Base-by-base conservation (phyloP, 35 echinoderm and acorn worm species). In the Diadema setosum region DNA sequence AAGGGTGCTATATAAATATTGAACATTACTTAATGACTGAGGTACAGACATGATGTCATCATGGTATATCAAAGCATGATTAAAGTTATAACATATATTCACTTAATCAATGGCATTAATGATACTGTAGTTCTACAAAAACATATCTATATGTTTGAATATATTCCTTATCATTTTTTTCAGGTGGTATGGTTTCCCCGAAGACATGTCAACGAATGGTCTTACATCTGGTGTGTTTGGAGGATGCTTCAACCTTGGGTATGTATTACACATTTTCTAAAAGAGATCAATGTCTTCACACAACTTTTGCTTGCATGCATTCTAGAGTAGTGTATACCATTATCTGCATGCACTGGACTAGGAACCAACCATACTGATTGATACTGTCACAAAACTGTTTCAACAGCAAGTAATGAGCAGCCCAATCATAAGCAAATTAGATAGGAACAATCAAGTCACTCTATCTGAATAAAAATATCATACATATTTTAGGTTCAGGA, bases 141-240 rank as follows among this genome's bases (percentile, higher is more conserved):
- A 9, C 9, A 52, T 9, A 52, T n/a, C n/a, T 52, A 52, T 52
- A 52, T n/a, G 9, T n/a, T 52, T 9, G 9, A 11, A 11, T 52
- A 52, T 75, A 36, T 37, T 75, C 5, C 40, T 7, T 44, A n/a
- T 78, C 44, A 3, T 78, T 52, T 15, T 78, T 42, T 78, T 39
- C n/a, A 78, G 73, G 37, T 78, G 73, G 73, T 78, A 78, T 78
- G 73, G 73, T 3, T 78, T 78, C 44, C 35, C 73, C 14, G 73
- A 78, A 41, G 73, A 78, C 40, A 78, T 78, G 73, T 34, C 73
- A 8, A 78, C 73, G 3, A 78, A 78, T 78, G 73, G 73, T 78
- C 73, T 78, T 35, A 41, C 44, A 18, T 78, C 73, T 78, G 73
- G 73, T 3, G 36, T 78, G 14, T 78, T 78, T 21, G 44, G 35